Conservation (phyloP, 2,888 invertebrate genomes). For the Synanthedon vespiformis region DNA sequence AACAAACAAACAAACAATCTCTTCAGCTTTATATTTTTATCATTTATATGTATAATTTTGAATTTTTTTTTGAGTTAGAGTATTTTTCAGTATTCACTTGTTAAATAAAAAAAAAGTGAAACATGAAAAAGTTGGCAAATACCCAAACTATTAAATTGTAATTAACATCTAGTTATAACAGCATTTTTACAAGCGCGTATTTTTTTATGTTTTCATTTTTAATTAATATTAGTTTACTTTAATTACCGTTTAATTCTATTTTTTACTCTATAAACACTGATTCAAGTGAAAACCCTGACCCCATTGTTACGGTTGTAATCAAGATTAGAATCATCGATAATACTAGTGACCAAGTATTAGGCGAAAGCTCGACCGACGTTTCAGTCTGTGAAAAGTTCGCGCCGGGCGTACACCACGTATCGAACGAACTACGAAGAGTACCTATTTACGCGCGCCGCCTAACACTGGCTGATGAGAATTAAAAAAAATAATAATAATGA, state of each 20-base stretch:
- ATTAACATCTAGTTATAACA: too few species aligned
- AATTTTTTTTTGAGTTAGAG: too few species aligned
- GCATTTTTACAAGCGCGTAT: too few species aligned
- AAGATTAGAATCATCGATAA: slow-evolving; percentile 63
- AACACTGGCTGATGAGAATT: slow-evolving; percentile 21
- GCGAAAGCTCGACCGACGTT: slow-evolving; percentile 26
- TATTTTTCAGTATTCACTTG: too few species aligned
- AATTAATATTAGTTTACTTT: background rate
- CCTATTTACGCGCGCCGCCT: background rate
- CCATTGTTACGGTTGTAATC: slow-evolving; percentile 46
- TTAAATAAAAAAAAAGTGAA: too few species aligned
- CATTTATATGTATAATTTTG: too few species aligned
- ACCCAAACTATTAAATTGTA: too few species aligned
- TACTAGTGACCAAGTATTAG: slow-evolving; percentile 50
- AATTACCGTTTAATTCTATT: background rate
- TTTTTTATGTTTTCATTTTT: too few species aligned
- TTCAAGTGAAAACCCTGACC: slow-evolving; percentile 57
- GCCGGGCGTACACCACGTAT: slow-evolving; percentile 31
- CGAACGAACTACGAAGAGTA: slow-evolving; percentile 1
- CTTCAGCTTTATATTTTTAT: too few species aligned
- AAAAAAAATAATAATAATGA: slow-evolving; percentile 24
- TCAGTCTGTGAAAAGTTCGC: slow-evolving; percentile 55
- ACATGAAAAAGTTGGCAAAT: too few species aligned
- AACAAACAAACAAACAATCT: too few species aligned
- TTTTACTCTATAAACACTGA: slow-evolving; percentile 18